Base-by-base conservation (phyloP, 2,888 invertebrate species). In the Pseudococcus longispinus region DNA sequence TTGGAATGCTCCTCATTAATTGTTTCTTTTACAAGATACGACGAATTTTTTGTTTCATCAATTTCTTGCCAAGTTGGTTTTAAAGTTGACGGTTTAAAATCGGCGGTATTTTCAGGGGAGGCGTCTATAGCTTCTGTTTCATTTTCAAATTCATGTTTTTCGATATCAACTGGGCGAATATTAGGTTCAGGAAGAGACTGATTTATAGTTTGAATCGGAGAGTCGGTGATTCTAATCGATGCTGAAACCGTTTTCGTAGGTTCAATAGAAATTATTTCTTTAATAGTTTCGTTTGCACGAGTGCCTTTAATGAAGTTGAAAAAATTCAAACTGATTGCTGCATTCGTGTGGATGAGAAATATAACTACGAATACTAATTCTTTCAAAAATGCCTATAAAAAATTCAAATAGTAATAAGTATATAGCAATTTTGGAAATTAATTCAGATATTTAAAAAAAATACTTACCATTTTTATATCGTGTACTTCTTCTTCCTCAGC, bases 111-210 rank as follows among this genome's bases (percentile, higher is more conserved):
- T 32, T 74, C 74, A 9, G 74, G 37, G n/a, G 74, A 74, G 4
- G 74, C 29, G 37, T 74, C 74, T 32, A 37, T 6, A 74, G 32
- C 37, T n/a, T 74, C 74, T 13, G 74, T 74, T 32, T 74, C 74
- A 32, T 74, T 74, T 74, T 74, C 74, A 1, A 74, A 37, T 37
- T 74, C 74, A n/a, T 74, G 37, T 37, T 37, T 74, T n/a, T 74
- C 37, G 6, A 1, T 6, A n/a, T n/a, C 37, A 26, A 32, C 74
- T 13, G 13, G 13, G n/a, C 3, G 6, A 1, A n/a, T n/a, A 51
- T 51, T 51, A 32, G n/a, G 5, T 15, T 74, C 74, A 9, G 74
- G 74, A 6, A n/a, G 74, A 18, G n/a, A 51, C n/a, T 51, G n/a
- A n/a, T 51, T 51, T 3, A 5, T 8, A n/a, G 8, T 5, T n/a